Evolutionary conservation across 2,113 vertebrate genomes (phyloP).

Genomic region (Antennarius striatus): DNA sequence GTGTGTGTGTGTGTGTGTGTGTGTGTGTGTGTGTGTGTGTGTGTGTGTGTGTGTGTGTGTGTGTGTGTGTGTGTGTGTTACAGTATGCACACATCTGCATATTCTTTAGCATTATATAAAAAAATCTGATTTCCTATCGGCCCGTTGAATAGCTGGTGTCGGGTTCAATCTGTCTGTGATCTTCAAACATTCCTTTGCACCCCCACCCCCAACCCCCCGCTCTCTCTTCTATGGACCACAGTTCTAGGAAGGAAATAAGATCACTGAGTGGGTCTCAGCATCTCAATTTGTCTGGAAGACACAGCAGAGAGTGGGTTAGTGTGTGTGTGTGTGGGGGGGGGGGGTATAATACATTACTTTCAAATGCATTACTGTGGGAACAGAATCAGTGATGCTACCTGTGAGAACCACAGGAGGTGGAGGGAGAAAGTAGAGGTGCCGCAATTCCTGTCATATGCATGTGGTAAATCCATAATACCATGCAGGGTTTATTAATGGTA

Average conservation of each 20-base stretch:
- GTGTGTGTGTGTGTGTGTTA: too few species aligned
- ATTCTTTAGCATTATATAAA: conserved; percentile 7
- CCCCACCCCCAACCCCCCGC: conserved; percentile 21
- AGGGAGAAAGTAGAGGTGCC: conserved; percentile 6
- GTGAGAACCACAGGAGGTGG: conserved; percentile 18
- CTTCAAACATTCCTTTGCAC: conserved; percentile 52
- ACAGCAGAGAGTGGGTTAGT: conserved; percentile 8
- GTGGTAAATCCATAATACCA: background rate
- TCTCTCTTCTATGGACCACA: conserved; percentile 41
- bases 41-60: too few species aligned
- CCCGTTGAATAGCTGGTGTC: conserved; percentile 57
- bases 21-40: too few species aligned
- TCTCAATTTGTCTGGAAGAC: conserved; percentile 67
- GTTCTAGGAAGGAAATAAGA: conserved; percentile 59
- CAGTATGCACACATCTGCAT: too few species aligned
- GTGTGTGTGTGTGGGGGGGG: background rate
- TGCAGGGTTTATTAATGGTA: conserved; percentile 15
- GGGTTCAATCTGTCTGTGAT: conserved; percentile 69
- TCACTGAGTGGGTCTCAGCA: conserved; percentile 53
- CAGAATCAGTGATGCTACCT: conserved; percentile 47
- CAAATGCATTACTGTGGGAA: conserved; percentile 65
- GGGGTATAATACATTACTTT: conserved; percentile 44
- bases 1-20: too few species aligned
- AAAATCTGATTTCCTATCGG: conserved; percentile 64
- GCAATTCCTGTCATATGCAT: conserved; percentile 2